Evolutionary conservation across 2,113 vertebrate species (phyloP).

Genomic region (Numida meleagris): DNA sequence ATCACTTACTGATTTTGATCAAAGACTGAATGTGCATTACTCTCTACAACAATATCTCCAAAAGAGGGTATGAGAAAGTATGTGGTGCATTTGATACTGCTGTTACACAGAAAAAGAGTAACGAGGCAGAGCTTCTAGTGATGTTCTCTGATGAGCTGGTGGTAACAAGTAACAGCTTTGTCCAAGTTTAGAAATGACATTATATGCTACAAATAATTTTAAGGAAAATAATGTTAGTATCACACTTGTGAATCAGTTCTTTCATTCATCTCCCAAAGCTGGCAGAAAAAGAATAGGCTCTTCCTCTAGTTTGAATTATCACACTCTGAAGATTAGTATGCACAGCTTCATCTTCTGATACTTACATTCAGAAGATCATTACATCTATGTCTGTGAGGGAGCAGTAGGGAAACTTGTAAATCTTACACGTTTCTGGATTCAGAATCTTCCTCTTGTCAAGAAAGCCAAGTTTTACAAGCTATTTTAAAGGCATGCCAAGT

Average conservation of each 20-base stretch:
- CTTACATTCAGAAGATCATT: neutral
- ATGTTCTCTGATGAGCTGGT: rapidly evolving
- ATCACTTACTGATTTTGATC: neutral
- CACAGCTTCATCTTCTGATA: neutral
- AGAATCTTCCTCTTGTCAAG: neutral
- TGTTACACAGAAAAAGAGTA: rapidly evolving
- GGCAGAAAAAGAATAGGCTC: neutral
- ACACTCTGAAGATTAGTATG: neutral
- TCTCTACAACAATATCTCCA: neutral
- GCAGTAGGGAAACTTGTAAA: neutral
- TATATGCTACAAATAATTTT: neutral
- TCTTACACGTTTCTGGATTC: neutral
- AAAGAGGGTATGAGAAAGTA: neutral
- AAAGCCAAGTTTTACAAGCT: neutral
- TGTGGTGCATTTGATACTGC: neutral
- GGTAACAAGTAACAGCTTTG: neutral
- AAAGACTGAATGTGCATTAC: neutral
- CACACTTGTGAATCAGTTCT: neutral
- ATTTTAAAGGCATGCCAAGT: neutral
- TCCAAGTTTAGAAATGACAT: neutral
- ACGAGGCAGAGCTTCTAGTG: neutral
- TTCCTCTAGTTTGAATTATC: neutral
- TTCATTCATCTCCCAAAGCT: neutral
- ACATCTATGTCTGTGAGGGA: neutral
- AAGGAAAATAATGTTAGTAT: neutral